Evolutionary conservation across 1,140 invertebrate species (phyloP).

Genomic region (Cecropterus lyciades): DNA sequence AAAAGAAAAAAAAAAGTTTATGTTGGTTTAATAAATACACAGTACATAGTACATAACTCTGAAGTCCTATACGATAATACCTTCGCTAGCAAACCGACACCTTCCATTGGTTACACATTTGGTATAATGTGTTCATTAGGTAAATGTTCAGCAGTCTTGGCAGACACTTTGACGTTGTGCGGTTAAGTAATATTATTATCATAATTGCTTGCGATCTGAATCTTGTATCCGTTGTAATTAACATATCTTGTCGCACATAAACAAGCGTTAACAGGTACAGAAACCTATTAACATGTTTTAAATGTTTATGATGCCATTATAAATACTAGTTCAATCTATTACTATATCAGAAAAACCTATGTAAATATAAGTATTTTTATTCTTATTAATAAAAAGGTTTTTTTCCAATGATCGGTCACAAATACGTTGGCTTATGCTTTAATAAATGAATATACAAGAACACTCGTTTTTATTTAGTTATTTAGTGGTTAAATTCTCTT

Average conservation of each 20-base stretch:
- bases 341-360: too few species aligned
- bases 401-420: too few species aligned
- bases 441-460: too few species aligned
- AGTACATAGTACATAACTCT: too few species aligned
- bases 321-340: too few species aligned
- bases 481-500: too few species aligned
- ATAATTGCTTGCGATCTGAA: not conserved
- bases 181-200: slow-evolving; percentile 2
- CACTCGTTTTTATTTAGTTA: too few species aligned
- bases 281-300: not conserved
- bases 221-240: not conserved
- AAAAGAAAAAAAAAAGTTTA: too few species aligned
- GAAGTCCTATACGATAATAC: too few species aligned
- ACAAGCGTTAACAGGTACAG: not conserved
- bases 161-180: not conserved
- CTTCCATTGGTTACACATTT: not conserved
- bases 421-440: too few species aligned
- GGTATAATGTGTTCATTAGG: slow-evolving; percentile 3
- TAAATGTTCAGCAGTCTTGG: not conserved
- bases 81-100: not conserved
- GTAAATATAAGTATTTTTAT: not conserved
- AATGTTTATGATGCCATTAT: not conserved
- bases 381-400: too few species aligned
- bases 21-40: too few species aligned
- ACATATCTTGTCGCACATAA: not conserved